These are phyloP conservation scores for Ruditapes philippinarum DNA, from an alignment of 1,140 invertebrate species.

Conservation along the genomic window DNA sequence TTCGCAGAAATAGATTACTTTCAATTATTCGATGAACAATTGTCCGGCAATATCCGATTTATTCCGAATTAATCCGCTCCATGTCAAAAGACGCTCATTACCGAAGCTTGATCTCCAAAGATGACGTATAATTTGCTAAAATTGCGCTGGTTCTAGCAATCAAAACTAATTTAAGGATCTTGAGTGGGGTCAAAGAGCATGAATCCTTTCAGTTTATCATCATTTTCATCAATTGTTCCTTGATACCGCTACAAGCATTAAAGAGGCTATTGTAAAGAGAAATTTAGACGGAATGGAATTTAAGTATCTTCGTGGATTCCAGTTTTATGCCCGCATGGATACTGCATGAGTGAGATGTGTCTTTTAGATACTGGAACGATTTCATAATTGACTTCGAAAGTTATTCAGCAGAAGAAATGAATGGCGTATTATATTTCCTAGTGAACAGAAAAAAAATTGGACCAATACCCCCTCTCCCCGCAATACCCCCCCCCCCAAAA, in stretches of 20 bases:
- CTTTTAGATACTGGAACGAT: too few relatives aligned
- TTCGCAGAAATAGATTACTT: slow-evolving; percentile 47
- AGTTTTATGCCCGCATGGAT: background rate
- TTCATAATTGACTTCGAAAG: too few relatives aligned
- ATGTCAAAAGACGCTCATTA: slow-evolving; percentile 51
- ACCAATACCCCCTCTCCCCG: too few relatives aligned
- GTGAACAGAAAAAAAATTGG: too few relatives aligned
- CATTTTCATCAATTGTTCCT: slow-evolving; percentile 36
- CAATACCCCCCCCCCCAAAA: too few relatives aligned
- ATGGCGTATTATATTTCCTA: too few relatives aligned
- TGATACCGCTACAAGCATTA: background rate
- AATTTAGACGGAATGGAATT: slow-evolving; percentile 20
- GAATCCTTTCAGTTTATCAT: slow-evolving; percentile 17
- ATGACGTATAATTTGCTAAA: slow-evolving; percentile 54
- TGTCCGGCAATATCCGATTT: slow-evolving; percentile 51
- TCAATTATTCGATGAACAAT: slow-evolving; percentile 53
- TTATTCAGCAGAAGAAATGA: too few relatives aligned
- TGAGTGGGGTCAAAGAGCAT: slow-evolving; percentile 33
- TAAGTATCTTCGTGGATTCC: background rate
- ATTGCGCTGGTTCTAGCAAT: slow-evolving; percentile 34
- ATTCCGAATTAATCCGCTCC: slow-evolving; percentile 54
- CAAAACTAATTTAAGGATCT: slow-evolving; percentile 46
- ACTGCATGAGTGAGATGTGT: too few relatives aligned
- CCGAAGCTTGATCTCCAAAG: slow-evolving; percentile 42
- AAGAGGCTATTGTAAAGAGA: background rate